Conservation (phyloP, 2,797 vertebrate genomes). For the Anas capensis region DNA sequence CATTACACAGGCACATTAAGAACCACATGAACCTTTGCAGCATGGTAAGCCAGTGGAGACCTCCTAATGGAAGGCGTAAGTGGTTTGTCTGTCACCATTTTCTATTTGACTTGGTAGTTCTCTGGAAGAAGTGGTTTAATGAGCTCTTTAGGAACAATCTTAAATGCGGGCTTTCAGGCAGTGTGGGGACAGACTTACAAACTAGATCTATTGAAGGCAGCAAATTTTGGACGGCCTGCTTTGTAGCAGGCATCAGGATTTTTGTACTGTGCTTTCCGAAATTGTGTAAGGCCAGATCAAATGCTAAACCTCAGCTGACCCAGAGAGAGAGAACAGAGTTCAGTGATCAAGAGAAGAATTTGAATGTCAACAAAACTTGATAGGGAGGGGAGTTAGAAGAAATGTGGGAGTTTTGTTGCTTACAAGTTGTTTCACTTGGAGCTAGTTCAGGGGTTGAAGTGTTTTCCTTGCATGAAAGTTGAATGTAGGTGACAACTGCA, state of each 20-base stretch:
- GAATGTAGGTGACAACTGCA: rapidly evolving
- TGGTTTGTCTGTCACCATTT: background rate
- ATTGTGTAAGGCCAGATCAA: background rate
- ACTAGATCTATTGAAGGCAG: background rate
- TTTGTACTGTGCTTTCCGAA: background rate
- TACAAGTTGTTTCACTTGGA: background rate
- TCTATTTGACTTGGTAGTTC: background rate
- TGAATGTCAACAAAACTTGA: background rate
- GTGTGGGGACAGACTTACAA: background rate
- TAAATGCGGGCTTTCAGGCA: background rate
- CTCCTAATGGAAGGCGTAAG: background rate
- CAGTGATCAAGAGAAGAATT: background rate
- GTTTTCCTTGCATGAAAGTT: background rate
- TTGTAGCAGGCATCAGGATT: background rate
- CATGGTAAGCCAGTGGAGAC: background rate
- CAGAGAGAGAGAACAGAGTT: background rate
- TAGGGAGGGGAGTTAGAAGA: background rate
- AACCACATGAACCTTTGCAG: background rate
- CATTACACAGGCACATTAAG: background rate
- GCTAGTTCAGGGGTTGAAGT: background rate
- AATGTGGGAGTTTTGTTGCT: background rate
- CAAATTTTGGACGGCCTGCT: background rate
- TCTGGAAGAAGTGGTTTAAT: background rate
- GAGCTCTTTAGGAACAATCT: background rate
- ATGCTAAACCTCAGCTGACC: background rate